Conservation (phyloP, 2,113 vertebrate genomes). For the Bubalus kerabau region DNA sequence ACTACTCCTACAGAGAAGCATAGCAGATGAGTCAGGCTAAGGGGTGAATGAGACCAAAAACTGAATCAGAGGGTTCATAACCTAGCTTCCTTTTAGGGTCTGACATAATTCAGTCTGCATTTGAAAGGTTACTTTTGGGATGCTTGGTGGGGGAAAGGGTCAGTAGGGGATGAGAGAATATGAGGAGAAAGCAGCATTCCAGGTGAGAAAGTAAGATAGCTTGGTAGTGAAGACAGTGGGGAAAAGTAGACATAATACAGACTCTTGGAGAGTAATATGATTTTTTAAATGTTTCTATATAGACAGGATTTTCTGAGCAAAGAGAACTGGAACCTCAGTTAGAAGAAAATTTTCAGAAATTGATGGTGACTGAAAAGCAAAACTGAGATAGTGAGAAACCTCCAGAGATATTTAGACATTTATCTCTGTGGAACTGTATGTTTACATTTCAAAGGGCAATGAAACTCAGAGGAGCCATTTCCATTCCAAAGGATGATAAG, state of each 20-base stretch:
- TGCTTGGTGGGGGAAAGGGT: neutral
- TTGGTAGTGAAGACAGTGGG: neutral
- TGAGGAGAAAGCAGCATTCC: neutral
- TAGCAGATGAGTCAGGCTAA: neutral
- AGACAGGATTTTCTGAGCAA: neutral
- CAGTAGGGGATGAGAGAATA: neutral
- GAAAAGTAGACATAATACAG: neutral
- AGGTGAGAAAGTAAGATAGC: neutral
- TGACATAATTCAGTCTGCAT: neutral
- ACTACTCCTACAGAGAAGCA: neutral
- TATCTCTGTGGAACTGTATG: neutral
- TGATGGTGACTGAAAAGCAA: conserved; percentile 12
- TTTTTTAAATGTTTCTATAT: neutral
- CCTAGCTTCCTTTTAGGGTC: neutral
- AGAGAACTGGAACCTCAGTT: neutral
- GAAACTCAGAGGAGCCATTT: neutral
- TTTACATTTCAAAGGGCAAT: conserved; percentile 25
- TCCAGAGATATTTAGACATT: neutral
- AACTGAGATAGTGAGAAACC: neutral
- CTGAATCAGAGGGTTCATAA: neutral
- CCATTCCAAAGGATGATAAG: neutral
- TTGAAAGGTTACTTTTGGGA: neutral
- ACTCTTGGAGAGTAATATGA: neutral
- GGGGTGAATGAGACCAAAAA: neutral
- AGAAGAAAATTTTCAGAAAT: neutral